These are phyloP conservation scores for Myrmophylax atrothorax DNA, from an alignment of 2,113 vertebrate species.

Conservation along the genomic window DNA sequence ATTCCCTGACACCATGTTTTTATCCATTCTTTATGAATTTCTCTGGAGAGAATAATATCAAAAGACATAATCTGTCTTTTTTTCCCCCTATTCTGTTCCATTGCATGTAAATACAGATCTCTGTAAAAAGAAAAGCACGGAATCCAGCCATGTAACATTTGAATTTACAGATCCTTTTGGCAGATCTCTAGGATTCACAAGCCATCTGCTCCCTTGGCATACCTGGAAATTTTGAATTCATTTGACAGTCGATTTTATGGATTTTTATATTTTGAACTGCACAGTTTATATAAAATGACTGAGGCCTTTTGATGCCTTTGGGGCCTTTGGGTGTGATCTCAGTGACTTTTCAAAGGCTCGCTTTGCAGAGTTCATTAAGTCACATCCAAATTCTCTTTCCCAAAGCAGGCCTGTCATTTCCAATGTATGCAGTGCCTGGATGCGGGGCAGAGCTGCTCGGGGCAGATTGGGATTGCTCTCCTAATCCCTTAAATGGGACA, in stretches of 20 bases:
- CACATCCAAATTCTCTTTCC: background rate
- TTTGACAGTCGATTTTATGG: background rate
- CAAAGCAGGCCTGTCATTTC: background rate
- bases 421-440: background rate
- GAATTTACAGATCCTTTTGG: background rate
- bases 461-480: constrained; percentile 52
- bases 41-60: background rate
- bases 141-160: background rate
- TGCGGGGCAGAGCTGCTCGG: background rate
- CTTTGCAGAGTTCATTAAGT: background rate
- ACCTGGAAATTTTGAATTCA: background rate
- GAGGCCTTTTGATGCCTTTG: background rate
- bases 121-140: background rate
- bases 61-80: background rate
- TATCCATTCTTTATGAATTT: background rate
- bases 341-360: background rate
- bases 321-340: background rate
- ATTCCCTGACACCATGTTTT: background rate
- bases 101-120: background rate
- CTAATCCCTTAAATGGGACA: constrained; percentile 56
- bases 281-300: background rate
- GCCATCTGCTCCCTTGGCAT: constrained; percentile 33
- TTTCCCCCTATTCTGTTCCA: background rate
- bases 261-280: background rate
- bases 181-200: background rate